A percentile compares a stretch with the other conserved stretches of the same genome.
phyloP scores from a whole-genome alignment of 1,140 invertebrate species.

The Marisa cornuarietis region DNA sequence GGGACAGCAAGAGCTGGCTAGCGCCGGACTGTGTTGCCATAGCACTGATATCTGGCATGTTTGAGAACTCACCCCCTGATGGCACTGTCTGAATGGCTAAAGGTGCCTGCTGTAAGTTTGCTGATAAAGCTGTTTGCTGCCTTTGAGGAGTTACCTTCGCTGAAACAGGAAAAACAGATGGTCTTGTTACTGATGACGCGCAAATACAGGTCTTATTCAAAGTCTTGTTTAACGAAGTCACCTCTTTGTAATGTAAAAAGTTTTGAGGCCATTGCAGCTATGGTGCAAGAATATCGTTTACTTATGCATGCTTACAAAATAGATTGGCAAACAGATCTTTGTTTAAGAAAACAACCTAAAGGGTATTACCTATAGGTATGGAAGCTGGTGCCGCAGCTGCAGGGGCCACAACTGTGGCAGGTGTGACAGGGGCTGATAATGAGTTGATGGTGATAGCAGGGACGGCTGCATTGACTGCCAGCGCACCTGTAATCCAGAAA shows the following conservation, averaged over 20 bases:
- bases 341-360: neutral
- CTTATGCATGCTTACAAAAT: no score
- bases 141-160: constrained; percentile 34
- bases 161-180: constrained; percentile 15
- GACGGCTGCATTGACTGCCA: constrained; percentile 14
- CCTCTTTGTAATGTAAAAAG: neutral
- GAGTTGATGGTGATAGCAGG: constrained; percentile 18
- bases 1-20: constrained; percentile 25
- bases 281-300: no score
- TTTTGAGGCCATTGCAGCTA: neutral
- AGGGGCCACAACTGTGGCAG: constrained; percentile 12
- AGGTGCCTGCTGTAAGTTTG: neutral
- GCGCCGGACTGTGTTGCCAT: constrained; percentile 5
- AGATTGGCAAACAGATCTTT: no score
- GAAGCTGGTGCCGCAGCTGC: constrained; percentile 14
- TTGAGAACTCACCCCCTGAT: constrained; percentile 14
- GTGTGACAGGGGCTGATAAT: neutral
- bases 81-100: constrained; percentile 15
- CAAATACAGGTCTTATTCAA: neutral
- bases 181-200: neutral
- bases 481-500: neutral
- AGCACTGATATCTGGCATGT: constrained; percentile 6
- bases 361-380: constrained; percentile 26
- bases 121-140: constrained; percentile 15
- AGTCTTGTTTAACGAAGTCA: neutral